Evolutionary conservation across 2,797 vertebrate genomes (phyloP).

Genomic region (Prunella strophiata): DNA sequence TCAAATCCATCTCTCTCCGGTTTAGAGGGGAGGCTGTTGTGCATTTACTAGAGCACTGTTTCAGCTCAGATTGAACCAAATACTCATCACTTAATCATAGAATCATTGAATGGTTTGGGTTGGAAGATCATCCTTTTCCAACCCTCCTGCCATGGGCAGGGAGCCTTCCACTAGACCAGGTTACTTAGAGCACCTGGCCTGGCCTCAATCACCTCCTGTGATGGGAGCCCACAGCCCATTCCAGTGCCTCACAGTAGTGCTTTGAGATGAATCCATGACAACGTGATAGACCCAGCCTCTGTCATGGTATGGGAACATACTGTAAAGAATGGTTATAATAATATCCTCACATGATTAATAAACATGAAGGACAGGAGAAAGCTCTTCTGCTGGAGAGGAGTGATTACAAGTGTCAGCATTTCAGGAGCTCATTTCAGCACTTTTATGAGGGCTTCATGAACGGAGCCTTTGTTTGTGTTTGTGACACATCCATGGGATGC

Average conservation of each 20-base stretch:
- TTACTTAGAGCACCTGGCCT: not conserved
- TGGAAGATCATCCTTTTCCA: not conserved
- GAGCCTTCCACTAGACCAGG: not conserved
- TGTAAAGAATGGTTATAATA: not conserved
- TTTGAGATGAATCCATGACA: not conserved
- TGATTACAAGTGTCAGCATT: not conserved
- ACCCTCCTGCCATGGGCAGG: accelerated
- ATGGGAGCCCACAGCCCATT: not conserved
- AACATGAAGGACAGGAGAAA: not conserved
- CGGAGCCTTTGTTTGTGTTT: not conserved
- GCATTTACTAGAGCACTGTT: not conserved
- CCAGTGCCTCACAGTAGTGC: not conserved
- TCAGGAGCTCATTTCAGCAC: not conserved
- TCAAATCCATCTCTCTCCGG: not conserved
- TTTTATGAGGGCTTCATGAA: not conserved
- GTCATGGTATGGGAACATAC: not conserved
- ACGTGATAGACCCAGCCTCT: not conserved
- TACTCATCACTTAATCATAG: not conserved
- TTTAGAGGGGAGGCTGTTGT: not conserved
- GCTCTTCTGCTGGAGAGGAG: not conserved
- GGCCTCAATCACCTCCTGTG: too few relatives aligned
- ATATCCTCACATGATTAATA: not conserved
- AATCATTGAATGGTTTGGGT: not conserved
- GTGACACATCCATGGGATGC: too few relatives aligned
- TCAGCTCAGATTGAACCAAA: not conserved